A percentile compares a stretch with the other conserved stretches of the same genome.
These are phyloP conservation scores for Clavelina lepadiformis DNA, from an alignment of 23 tunicate genomes.

Conservation along the genomic window DNA sequence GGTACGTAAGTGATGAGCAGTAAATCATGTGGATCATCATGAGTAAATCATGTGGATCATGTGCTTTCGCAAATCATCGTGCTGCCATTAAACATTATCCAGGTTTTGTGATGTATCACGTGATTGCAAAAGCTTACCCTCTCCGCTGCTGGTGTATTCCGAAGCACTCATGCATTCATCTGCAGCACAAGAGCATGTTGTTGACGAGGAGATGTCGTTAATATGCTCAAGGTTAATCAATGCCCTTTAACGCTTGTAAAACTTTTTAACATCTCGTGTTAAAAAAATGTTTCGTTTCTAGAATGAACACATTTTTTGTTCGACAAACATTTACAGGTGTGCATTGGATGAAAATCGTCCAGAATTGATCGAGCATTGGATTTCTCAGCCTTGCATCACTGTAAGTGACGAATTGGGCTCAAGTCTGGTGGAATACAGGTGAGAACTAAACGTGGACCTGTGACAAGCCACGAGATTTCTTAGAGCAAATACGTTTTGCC, in stretches of 20 bases:
- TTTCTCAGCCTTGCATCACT: constrained; percentile 30
- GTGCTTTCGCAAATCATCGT: too few relatives aligned
- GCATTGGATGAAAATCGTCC: constrained; percentile 74
- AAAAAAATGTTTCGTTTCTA: background rate
- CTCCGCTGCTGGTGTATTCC: constrained; percentile 71
- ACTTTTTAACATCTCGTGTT: constrained; percentile 3
- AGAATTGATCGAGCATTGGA: constrained; percentile 83
- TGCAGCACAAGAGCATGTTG: constrained; percentile 41
- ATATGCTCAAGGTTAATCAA: constrained; percentile 17
- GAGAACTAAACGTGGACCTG: background rate
- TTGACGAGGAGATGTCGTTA: constrained; percentile 55
- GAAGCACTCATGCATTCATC: constrained; percentile 89
- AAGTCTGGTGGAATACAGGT: constrained; percentile 53
- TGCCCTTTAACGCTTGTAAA: too few relatives aligned
- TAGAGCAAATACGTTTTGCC: background rate
- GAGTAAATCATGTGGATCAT: too few relatives aligned
- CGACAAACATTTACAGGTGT: constrained; percentile 25
- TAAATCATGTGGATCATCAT: too few relatives aligned
- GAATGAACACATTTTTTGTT: background rate
- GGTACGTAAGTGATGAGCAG: too few relatives aligned
- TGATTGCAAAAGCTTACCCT: constrained; percentile 41
- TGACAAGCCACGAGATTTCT: background rate
- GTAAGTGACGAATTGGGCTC: constrained; percentile 48
- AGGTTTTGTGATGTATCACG: constrained; percentile 63
- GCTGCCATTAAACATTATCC: too few relatives aligned